Percentiles rank a stretch among this genome's conserved stretches.
These are phyloP conservation scores for Aphaenogaster floridana DNA, from an alignment of 1,140 invertebrate genomes.

Conservation along the genomic window DNA sequence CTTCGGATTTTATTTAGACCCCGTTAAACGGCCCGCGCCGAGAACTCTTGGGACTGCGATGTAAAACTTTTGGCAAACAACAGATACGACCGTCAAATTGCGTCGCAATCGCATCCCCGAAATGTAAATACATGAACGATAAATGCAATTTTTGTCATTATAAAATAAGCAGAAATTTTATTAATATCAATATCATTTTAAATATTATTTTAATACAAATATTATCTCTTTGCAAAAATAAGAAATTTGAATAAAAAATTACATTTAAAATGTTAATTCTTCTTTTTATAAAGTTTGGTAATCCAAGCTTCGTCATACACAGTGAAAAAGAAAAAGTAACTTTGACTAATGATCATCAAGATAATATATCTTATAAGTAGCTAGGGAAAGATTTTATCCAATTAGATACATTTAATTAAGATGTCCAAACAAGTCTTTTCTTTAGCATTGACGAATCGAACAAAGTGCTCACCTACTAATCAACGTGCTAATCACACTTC, in stretches of 20 bases:
- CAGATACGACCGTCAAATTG: background rate
- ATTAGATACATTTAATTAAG: background rate
- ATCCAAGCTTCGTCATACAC: background rate
- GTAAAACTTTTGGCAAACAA: conserved; percentile 57
- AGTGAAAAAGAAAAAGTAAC: background rate
- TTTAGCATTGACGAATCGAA: background rate
- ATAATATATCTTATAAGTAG: background rate
- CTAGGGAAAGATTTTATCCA: background rate
- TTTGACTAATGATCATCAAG: background rate
- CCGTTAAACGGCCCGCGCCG: conserved; percentile 43
- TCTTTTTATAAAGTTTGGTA: background rate
- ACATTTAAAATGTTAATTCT: background rate
- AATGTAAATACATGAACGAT: conserved; percentile 7
- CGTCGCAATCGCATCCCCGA: background rate
- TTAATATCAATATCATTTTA: background rate
- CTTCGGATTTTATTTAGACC: conserved; percentile 72
- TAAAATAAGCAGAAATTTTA: background rate
- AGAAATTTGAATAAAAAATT: background rate
- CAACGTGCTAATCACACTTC: conserved; percentile 38
- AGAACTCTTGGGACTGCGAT: conserved; percentile 46
- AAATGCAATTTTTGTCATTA: background rate
- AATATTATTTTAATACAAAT: background rate
- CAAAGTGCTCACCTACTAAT: conserved; percentile 10
- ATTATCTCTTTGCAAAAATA: conserved; percentile 1
- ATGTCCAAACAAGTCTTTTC: background rate